A percentile compares a stretch with the other conserved stretches of the same genome.
phyloP scores from a whole-genome alignment of 2,797 vertebrate genomes.

The Mallotus villosus region DNA sequence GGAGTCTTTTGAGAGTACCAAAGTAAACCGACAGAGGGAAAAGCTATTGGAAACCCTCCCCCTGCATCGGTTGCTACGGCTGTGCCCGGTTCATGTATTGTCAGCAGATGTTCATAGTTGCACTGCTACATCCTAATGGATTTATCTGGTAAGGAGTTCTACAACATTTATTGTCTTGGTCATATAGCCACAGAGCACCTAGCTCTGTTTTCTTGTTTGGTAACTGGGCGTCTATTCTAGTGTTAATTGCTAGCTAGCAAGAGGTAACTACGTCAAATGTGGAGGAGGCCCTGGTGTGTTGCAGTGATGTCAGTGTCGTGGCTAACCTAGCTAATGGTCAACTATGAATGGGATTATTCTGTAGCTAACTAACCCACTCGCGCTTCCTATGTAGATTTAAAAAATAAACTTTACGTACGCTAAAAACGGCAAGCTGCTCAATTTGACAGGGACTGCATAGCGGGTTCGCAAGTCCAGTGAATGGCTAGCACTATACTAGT shows the following conservation, averaged over 20 bases:
- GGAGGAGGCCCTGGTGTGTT: not conserved
- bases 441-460: not conserved
- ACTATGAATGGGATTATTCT: not conserved
- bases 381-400: not conserved
- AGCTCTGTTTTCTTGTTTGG: not conserved
- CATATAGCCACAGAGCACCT: too few species aligned
- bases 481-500: too few species aligned
- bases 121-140: constrained; percentile 54
- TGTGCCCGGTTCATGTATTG: constrained; percentile 64
- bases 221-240: constrained; percentile 30
- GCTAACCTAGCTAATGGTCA: not conserved
- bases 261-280: not conserved
- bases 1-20: constrained; percentile 28
- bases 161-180: not conserved
- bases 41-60: constrained; percentile 15
- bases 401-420: not conserved
- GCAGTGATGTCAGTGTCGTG: not conserved
- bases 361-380: not conserved
- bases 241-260: constrained; percentile 10
- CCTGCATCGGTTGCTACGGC: constrained; percentile 33
- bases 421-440: not conserved
- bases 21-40: constrained; percentile 16
- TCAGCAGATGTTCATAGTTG: constrained; percentile 66
- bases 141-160: constrained; percentile 67
- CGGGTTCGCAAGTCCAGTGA: too few species aligned